Conservation (phyloP, 2,888 invertebrate species). For the Acleris sparsana region DNA sequence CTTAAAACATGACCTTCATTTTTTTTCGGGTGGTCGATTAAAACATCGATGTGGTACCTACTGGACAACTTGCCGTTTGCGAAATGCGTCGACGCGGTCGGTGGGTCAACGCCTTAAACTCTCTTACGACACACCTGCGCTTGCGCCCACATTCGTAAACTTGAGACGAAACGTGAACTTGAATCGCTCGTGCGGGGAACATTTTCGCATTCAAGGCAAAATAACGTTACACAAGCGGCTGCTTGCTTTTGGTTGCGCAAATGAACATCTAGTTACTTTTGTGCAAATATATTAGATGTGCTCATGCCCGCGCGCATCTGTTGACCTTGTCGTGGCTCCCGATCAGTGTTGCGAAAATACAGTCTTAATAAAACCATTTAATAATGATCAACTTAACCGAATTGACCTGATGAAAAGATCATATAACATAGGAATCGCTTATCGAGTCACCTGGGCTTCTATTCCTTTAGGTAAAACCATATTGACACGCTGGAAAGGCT, state of each 20-base stretch:
- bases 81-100: background rate
- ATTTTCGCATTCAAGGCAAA: conserved; percentile 34
- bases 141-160: conserved; percentile 27
- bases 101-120: conserved; percentile 31
- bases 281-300: conserved; percentile 36
- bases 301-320: conserved; percentile 23
- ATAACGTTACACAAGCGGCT: conserved; percentile 21
- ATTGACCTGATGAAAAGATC: too few species aligned
- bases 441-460: too few species aligned
- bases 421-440: too few species aligned
- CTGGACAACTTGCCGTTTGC: background rate
- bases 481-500: too few species aligned
- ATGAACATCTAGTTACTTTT: conserved; percentile 30
- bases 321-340: conserved; percentile 33
- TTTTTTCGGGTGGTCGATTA: too few species aligned
- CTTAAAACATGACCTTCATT: too few species aligned
- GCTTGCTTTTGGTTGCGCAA: conserved; percentile 30
- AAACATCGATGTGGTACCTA: too few species aligned
- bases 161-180: conserved; percentile 41
- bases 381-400: background rate
- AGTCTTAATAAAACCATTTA: background rate
- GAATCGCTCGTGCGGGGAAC: conserved; percentile 37
- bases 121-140: conserved; percentile 26
- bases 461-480: too few species aligned
- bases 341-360: conserved; percentile 16